Conservation (phyloP, 2,113 vertebrate genomes). For the cat (Felis catus) region F.catus_Fca126_mat1.0 CM031413.1:117880501-117881000, state of each 20-base stretch:
- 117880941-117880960: constrained; percentile 27
- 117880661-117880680: neutral
- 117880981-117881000: constrained; percentile 45
- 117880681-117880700: neutral
- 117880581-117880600: neutral
- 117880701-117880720: constrained; percentile 19
- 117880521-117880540: neutral
- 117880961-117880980: constrained; percentile 20
- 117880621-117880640: neutral
- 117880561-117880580: neutral
- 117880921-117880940: constrained; percentile 26
- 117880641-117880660: neutral
- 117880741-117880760: neutral
- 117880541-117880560: constrained; percentile 7
- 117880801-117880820: neutral
- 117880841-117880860: constrained; percentile 18
- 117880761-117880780: neutral
- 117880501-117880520: neutral
- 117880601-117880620: constrained; percentile 33
- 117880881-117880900: neutral
- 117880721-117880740: neutral
- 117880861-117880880: constrained; percentile 47
- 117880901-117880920: neutral
- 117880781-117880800: neutral
- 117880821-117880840: neutral